Evolutionary conservation across 2,797 vertebrate genomes (phyloP).

Genomic region (Pipistrellus kuhlii): DNA sequence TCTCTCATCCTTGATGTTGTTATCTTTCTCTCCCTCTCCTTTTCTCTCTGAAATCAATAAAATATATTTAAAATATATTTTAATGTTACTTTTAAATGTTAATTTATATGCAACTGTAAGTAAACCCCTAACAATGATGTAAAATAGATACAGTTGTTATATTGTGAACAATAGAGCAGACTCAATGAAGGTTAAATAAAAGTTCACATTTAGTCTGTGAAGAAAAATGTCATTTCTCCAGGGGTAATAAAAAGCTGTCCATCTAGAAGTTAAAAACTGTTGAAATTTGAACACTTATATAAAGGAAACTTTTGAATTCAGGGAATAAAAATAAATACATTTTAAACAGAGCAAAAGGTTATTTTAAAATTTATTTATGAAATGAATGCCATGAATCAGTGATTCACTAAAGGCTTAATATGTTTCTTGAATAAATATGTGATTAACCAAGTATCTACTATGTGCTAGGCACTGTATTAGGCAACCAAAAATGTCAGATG

Average conservation of each 20-base stretch:
- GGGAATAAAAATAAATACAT: slow-evolving; percentile 85
- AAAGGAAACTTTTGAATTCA: slow-evolving; percentile 81
- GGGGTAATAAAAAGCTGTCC: slow-evolving; percentile 58
- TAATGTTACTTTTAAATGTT: neutral
- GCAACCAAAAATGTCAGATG: neutral
- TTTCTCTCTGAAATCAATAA: no score
- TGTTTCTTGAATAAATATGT: neutral
- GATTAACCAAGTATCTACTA: neutral
- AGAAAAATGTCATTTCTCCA: slow-evolving; percentile 75
- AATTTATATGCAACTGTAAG: neutral
- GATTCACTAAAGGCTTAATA: neutral
- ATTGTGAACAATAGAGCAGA: neutral
- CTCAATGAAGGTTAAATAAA: neutral
- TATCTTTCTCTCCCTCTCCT: no score
- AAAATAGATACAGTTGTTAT: neutral
- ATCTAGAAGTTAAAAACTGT: slow-evolving; percentile 71
- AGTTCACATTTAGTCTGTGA: neutral
- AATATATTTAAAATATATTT: slow-evolving; percentile 7
- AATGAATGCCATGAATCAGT: neutral
- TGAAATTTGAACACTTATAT: slow-evolving; percentile 69
- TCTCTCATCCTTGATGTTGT: no score
- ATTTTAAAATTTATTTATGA: slow-evolving; percentile 28
- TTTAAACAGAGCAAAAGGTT: slow-evolving; percentile 72
- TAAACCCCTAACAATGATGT: neutral
- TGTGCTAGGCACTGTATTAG: neutral